phyloP scores from a whole-genome alignment of 1,140 invertebrate genomes.

The Calephelis nemesis region DNA sequence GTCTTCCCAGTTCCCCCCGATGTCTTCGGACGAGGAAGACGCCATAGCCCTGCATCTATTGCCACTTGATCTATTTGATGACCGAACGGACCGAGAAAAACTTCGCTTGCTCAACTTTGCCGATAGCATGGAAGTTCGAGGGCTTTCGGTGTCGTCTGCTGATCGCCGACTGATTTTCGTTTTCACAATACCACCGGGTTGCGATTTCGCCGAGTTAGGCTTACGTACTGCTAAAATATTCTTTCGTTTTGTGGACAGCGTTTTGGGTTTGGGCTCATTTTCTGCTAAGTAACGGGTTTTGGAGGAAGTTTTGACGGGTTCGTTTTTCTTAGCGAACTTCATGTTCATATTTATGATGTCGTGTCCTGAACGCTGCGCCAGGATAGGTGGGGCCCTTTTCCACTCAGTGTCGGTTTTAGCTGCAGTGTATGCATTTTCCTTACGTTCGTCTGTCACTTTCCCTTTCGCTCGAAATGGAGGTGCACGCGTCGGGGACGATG shows the following conservation, averaged over 20 bases:
- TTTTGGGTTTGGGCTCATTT: conserved; percentile 63
- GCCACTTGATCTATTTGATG: conserved; percentile 27
- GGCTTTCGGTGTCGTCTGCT: conserved; percentile 48
- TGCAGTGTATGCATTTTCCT: conserved; percentile 67
- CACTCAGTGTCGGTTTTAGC: conserved; percentile 57
- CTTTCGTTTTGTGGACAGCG: conserved; percentile 54
- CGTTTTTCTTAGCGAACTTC: conserved; percentile 60
- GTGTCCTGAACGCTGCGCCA: conserved; percentile 55
- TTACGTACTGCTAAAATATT: conserved; percentile 64
- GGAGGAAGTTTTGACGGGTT: conserved; percentile 51
- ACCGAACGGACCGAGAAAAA: conserved; percentile 44
- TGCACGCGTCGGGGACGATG: conserved; percentile 53
- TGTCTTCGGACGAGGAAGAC: conserved; percentile 51
- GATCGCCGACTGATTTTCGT: conserved; percentile 48
- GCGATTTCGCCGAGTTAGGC: conserved; percentile 58
- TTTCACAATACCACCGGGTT: conserved; percentile 42
- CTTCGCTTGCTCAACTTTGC: conserved; percentile 51
- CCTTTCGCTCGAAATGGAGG: conserved; percentile 62
- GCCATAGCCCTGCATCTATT: conserved; percentile 42
- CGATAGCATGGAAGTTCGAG: conserved; percentile 40
- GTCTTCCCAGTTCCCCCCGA: conserved; percentile 46
- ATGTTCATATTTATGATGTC: conserved; percentile 55
- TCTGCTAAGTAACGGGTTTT: conserved; percentile 54
- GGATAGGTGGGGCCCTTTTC: conserved; percentile 49
- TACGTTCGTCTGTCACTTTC: conserved; percentile 64